These are phyloP conservation scores for Maniola hyperantus DNA, from an alignment of 2,888 invertebrate genomes.

Conservation along the genomic window DNA sequence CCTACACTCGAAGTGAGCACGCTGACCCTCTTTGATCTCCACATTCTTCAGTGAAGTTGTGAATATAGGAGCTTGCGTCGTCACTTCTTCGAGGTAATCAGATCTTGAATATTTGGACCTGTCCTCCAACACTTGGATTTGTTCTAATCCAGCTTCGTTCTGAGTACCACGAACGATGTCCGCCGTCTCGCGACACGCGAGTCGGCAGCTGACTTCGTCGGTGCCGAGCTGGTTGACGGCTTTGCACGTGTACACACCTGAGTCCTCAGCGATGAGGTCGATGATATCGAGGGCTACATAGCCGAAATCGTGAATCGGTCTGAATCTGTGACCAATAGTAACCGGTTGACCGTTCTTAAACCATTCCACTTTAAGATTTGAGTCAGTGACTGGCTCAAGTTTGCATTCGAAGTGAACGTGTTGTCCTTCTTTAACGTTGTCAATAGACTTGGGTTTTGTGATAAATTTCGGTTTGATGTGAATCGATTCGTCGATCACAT, in stretches of 20 bases:
- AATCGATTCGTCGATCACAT: constrained; percentile 91
- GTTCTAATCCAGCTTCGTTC: constrained; percentile 93
- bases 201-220: constrained; percentile 90
- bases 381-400: constrained; percentile 97
- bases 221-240: constrained; percentile 95
- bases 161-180: constrained; percentile 93
- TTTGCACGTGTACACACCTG: constrained; percentile 95
- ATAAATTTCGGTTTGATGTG: constrained; percentile 92
- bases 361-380: constrained; percentile 98
- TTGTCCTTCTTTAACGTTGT: constrained; percentile 92
- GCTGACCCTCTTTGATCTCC: constrained; percentile 96
- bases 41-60: constrained; percentile 95
- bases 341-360: constrained; percentile 97
- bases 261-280: constrained; percentile 97
- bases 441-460: constrained; percentile 93
- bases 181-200: constrained; percentile 88
- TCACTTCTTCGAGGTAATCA: constrained; percentile 90
- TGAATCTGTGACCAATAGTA: constrained; percentile 96
- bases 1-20: constrained; percentile 97
- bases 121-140: constrained; percentile 95
- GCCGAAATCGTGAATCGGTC: constrained; percentile 98
- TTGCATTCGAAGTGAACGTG: constrained; percentile 99
- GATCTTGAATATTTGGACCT: constrained; percentile 88
- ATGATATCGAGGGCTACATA: constrained; percentile 98
- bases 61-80: constrained; percentile 95